Base-by-base conservation (phyloP, 2,113 vertebrate genomes). In the Potamarius usumacintae region DNA sequence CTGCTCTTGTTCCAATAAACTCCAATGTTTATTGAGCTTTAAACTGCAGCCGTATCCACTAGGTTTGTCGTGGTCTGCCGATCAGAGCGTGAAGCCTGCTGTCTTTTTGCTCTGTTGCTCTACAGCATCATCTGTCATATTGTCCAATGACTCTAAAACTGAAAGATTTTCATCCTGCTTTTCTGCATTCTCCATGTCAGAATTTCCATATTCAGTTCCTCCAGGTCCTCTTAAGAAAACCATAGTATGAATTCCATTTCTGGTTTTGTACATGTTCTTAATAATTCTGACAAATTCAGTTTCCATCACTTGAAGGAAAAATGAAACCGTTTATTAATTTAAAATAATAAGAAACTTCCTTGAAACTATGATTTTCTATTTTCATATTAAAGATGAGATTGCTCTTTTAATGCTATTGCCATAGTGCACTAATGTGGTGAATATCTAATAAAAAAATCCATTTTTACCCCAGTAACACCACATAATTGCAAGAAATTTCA, bases 51-150 rank as follows among this genome's bases (percentile, higher is more conserved):
- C 55, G 4, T 12, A 7, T 58, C 78, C 27, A 27, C 27, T 34
- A 58, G 78, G 55, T 58, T 81, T 60, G 78, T 60, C 55, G 27
- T 27, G 60, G 78, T 34, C 78, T 81, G 78, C 27, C 53, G 17
- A 30, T 57, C 77, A 27, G 76, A 83, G 79, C 30, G 84, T 86
- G 84, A 85, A 22, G 25, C 93, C 89, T 91, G 92, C 89, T 92
- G 91, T 90, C 91, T 92, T 92, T 93, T 92, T 93, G 94, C 92
- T 89, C 93, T 79, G 90, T 94, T 92, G 65, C 91, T 92, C 89
- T 88, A 88, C 88, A 94, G 93, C 87, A 91, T 91, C 93, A 90
- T 91, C 91, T 92, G 63, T 93, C 90, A 90, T 91, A 89, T 91
- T 90, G 17, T 60, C 78, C 55, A 42, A 7, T 86, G 84, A 20